Percentiles rank a stretch among this genome's conserved stretches.
phyloP scores from a whole-genome alignment of 1,140 invertebrate species.

The Mya arenaria region DNA sequence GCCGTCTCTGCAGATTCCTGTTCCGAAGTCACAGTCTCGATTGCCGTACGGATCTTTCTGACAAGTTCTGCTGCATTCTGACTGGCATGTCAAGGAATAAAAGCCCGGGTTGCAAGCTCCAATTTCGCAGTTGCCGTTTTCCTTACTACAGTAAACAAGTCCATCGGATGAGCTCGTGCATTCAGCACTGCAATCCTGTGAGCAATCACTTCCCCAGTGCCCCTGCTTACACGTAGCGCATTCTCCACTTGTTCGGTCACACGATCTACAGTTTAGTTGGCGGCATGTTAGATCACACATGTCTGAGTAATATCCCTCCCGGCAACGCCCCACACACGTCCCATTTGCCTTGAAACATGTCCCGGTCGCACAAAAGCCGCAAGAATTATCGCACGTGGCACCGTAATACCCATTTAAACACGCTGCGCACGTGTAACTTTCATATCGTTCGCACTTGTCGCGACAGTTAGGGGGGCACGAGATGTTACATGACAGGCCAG shows the following conservation, averaged over 20 bases:
- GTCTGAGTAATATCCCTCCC: conserved; percentile 12
- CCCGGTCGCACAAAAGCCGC: conserved; percentile 12
- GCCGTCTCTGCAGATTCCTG: background rate
- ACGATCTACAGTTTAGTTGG: background rate
- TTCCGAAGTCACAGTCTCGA: conserved; percentile 11
- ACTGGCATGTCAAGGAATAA: background rate
- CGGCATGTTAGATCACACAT: background rate
- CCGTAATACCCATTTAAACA: conserved; percentile 23
- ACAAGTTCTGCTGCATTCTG: conserved; percentile 9
- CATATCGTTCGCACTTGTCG: conserved; percentile 23
- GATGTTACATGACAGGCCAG: conserved; percentile 12
- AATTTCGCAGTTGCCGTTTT: background rate
- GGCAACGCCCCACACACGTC: conserved; percentile 3
- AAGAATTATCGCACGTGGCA: background rate
- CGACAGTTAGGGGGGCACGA: conserved; percentile 3
- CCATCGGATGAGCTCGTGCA: conserved; percentile 6
- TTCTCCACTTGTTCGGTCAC: background rate
- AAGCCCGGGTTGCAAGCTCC: conserved; percentile 16
- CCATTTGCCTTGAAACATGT: conserved; percentile 8
- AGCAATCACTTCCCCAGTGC: background rate
- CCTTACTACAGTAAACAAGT: conserved; percentile 17
- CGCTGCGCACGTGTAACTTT: background rate
- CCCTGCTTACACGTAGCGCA: conserved; percentile 24
- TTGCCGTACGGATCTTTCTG: background rate
- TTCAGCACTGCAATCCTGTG: background rate